Evolutionary conservation across 2,888 invertebrate species (phyloP).

Genomic region (Tetranychus truncatus): DNA sequence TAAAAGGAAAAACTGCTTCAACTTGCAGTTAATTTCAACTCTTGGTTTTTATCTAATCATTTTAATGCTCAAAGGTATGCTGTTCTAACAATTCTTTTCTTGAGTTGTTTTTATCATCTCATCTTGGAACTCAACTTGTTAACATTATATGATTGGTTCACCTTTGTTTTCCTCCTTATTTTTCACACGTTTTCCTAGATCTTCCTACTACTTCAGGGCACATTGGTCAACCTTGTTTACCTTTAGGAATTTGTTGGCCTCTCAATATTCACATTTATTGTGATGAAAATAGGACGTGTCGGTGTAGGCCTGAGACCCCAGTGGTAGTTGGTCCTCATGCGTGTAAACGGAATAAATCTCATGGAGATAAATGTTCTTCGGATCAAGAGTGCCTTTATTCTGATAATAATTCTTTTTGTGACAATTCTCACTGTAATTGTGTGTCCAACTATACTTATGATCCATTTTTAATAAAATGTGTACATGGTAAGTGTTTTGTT

Average conservation of each 20-base stretch:
- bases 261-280: conserved; percentile 7
- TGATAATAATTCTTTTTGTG: conserved; percentile 4
- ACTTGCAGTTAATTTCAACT: no score
- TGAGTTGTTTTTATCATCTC: no score
- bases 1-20: no score
- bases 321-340: conserved; percentile 3
- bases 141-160: no score
- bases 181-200: no score
- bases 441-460: conserved; percentile 6
- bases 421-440: neutral
- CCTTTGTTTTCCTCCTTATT: no score
- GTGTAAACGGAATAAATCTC: neutral
- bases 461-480: neutral
- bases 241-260: conserved; percentile 7
- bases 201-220: neutral
- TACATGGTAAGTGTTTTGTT: neutral
- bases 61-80: no score
- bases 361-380: conserved; percentile 4
- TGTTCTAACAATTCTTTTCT: no score
- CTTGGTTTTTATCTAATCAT: no score
- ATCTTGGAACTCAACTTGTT: no score
- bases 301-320: conserved; percentile 6
- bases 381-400: conserved; percentile 3
- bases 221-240: neutral
- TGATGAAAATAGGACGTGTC: neutral